Evolutionary conservation across 1,140 invertebrate species (phyloP), one percentile per base, ranked within the genome.

Genomic region (Brachionus paranguensis): DNA sequence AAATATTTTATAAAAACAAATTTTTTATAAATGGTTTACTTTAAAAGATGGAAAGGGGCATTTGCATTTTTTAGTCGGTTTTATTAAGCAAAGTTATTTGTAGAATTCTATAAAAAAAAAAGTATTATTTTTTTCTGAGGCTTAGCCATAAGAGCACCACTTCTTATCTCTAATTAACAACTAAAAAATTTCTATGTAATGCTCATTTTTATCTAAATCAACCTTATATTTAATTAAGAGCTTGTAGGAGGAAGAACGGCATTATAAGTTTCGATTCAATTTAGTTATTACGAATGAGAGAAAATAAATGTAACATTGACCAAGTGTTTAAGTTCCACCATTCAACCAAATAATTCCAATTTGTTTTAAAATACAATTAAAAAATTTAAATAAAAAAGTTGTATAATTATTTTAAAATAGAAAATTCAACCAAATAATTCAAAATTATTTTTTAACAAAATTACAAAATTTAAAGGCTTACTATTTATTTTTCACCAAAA

Each of bases 1-100:
- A 68, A 68, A 43, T 72, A 41, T 72, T 20, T 72, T 72, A 72
- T 41, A 72, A 72, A 72, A 72, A 72, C 68, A 72, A 72, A 72
- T 43, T 72, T 72, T 43, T 43, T 37, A 68, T 43, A 43, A 72
- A 72, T 72, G 14, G 17, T 72, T 72, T 72, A 43, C 33, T 43
- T 72, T 20, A 72, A 72, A 72, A 72, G 11, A 33, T 41, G 65
- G 65, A 33, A 33, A 41, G 33, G 65, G 33, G 65, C 41, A 72
- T 41, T 72, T 72, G 29, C 41, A 43, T 43, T 45, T 41, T 45
- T 72, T 72, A 41, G 33, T 43, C 41, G 29, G 17, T 43, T 20
- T 43, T n/a, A 41, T 72, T 72, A 43, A 72, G 17, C 41, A 72
- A 43, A 72, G 68, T 72, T 72, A 72, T 72, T 72, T 72, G 68